A percentile compares a stretch with the other conserved stretches of the same genome.
These are phyloP conservation scores for Acleris laterana DNA, from an alignment of 2,888 invertebrate species.

Conservation along the genomic window DNA sequence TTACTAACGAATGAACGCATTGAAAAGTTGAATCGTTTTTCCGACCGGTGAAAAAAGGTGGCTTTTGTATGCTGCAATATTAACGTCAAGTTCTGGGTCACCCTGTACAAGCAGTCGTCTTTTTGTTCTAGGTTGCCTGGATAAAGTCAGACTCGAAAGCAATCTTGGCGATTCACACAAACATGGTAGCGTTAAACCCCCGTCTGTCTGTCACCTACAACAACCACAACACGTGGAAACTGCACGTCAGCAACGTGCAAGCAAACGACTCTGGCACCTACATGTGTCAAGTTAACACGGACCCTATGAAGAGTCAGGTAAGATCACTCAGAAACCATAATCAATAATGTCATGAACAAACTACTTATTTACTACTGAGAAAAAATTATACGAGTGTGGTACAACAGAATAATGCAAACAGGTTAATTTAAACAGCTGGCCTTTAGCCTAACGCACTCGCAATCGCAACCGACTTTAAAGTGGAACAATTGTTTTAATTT, in stretches of 20 bases:
- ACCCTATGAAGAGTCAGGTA: slow-evolving; percentile 95
- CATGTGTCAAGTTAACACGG: slow-evolving; percentile 97
- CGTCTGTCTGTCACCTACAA: slow-evolving; percentile 95
- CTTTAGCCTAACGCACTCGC: no score
- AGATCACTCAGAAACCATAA: slow-evolving; percentile 36
- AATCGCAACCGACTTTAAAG: no score
- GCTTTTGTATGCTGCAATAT: no score
- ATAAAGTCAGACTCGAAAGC: slow-evolving; percentile 96
- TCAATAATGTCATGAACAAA: background rate
- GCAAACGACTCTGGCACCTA: slow-evolving; percentile 96
- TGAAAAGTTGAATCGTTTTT: no score
- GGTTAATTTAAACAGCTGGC: no score
- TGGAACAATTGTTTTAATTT: no score
- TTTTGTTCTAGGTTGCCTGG: slow-evolving; percentile 91
- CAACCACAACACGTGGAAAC: slow-evolving; percentile 96
- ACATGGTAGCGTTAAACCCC: slow-evolving; percentile 94
- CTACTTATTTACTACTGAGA: no score
- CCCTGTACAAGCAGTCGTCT: background rate
- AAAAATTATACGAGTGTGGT: no score
- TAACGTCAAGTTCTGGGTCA: no score
- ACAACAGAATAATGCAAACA: no score
- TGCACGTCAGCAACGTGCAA: slow-evolving; percentile 95
- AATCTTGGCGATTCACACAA: slow-evolving; percentile 94
- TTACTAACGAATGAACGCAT: no score
- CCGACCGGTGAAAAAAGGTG: no score